Percentiles rank a stretch among this genome's conserved stretches.
Evolutionary conservation across 2,888 invertebrate species (phyloP).

Genomic region (Spodoptera exigua): DNA sequence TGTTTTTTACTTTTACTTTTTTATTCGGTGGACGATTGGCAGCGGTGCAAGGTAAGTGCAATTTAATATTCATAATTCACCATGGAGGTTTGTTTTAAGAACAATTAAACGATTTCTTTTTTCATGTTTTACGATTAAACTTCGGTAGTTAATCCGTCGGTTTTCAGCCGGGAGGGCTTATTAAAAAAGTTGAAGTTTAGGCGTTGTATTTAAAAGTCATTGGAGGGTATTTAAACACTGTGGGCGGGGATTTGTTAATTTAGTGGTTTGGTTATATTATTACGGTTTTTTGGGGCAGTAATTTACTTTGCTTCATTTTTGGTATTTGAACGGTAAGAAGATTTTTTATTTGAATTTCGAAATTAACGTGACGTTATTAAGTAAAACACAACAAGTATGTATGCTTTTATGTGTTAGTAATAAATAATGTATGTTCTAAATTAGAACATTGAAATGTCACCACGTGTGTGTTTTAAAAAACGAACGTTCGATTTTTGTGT

Average conservation of each 20-base stretch:
- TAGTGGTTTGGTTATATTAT: constrained; percentile 37
- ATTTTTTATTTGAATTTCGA: constrained; percentile 19
- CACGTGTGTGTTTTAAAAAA: too few species aligned
- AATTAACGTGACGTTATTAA: too few species aligned
- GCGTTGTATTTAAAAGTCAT: constrained; percentile 71
- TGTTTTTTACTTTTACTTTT: constrained; percentile 62
- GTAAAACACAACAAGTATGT: too few species aligned
- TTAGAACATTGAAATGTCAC: too few species aligned
- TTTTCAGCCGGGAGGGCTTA: constrained; percentile 68
- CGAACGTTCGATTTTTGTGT: too few species aligned
- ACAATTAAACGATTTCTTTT: constrained; percentile 67
- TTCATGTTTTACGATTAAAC: constrained; percentile 71
- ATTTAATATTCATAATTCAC: constrained; percentile 66
- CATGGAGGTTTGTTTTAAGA: constrained; percentile 49
- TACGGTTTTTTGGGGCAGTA: constrained; percentile 28
- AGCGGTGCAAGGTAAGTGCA: constrained; percentile 62
- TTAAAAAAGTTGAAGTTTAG: constrained; percentile 81
- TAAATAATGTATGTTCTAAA: too few species aligned
- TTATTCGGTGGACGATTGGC: constrained; percentile 53
- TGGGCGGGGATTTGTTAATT: constrained; percentile 44
- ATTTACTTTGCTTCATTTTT: constrained; percentile 31
- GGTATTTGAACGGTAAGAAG: constrained; percentile 20
- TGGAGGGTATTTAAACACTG: constrained; percentile 64
- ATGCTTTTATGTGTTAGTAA: too few species aligned
- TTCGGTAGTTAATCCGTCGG: constrained; percentile 74